Evolutionary conservation across 1,140 invertebrate genomes (phyloP), one percentile per base, ranked within the genome.

Genomic region (Aphidius ervi): DNA sequence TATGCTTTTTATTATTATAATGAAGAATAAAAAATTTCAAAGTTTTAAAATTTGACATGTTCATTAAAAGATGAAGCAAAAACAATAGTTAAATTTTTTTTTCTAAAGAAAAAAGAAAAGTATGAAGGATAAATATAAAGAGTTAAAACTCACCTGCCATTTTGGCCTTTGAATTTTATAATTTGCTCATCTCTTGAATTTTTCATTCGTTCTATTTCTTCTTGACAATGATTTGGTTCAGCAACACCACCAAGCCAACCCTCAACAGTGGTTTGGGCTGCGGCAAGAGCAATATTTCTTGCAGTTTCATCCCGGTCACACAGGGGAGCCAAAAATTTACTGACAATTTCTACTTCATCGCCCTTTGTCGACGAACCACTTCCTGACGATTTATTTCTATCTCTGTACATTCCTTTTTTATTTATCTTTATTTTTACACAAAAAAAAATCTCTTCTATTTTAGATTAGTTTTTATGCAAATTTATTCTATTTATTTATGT

Each of bases 231-330:
- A 68, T 78, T 80, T n/a, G 81, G 78, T 68, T 75, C 82, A 31
- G 76, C 80, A 56, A 82, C 78, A 37, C 81, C 81, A 16, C 82
- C 82, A 60, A 84, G 70, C 83, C 83, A 84, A 53, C 81, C 80
- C 67, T 83, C 81, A 55, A 84, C 82, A 39, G 81, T 83, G 56
- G 76, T 82, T 62, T 81, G 79, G 42, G 82, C 83, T 8, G 75
- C 78, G 39, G 81, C 81, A 65, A 84, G 66, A 8, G 82, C 82
- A 52, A 83, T 75, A 68, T 83, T 81, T 49, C 82, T 76, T 9
- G 81, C 80, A 54, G 79, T 69, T 56, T 79, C 81, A 68, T 83
- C 81, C 20, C 80, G 73, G 49, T 80, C 81, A 66, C 82, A 83
- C 47, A 82, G 74, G 48, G 82, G 81, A 63, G 81, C 75, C 64